Evolutionary conservation across 2,113 vertebrate species (phyloP).

Genomic region (Pycnonotus jocosus): DNA sequence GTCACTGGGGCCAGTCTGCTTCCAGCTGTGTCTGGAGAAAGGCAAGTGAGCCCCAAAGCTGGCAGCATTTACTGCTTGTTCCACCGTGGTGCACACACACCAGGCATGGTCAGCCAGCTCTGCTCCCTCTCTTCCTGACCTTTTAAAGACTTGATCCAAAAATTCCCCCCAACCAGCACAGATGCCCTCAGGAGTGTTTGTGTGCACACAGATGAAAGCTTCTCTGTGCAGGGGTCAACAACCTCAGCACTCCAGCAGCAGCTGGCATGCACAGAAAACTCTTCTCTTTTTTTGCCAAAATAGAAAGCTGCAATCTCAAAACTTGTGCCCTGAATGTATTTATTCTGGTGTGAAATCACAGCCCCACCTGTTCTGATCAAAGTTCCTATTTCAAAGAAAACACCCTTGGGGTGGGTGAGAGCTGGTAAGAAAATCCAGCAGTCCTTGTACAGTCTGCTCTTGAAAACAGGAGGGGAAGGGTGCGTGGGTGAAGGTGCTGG

Average conservation of each 20-base stretch:
- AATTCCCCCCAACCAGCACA: not conserved
- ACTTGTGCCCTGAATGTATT: not conserved
- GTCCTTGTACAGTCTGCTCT: not conserved
- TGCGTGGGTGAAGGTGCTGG: fast-evolving
- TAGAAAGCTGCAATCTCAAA: not conserved
- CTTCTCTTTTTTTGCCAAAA: not conserved
- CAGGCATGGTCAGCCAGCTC: not conserved
- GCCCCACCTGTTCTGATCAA: not conserved
- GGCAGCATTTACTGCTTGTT: not conserved
- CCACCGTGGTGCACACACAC: not conserved
- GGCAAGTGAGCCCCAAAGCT: not conserved
- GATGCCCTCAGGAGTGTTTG: not conserved
- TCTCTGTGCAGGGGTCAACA: not conserved
- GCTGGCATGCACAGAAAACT: not conserved
- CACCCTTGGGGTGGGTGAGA: not conserved
- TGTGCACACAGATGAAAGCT: not conserved
- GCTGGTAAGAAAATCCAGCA: not conserved
- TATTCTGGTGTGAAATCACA: not conserved
- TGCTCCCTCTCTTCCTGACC: not conserved
- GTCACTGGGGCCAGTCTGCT: not conserved
- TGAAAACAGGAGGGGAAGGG: not conserved
- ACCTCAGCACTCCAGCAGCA: not conserved
- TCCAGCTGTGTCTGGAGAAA: not conserved
- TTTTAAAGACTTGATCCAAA: not conserved
- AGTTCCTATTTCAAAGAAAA: not conserved